A percentile compares a stretch with the other conserved stretches of the same genome.
Evolutionary conservation across 2,113 vertebrate genomes (phyloP).

Genomic region (Daboia siamensis): DNA sequence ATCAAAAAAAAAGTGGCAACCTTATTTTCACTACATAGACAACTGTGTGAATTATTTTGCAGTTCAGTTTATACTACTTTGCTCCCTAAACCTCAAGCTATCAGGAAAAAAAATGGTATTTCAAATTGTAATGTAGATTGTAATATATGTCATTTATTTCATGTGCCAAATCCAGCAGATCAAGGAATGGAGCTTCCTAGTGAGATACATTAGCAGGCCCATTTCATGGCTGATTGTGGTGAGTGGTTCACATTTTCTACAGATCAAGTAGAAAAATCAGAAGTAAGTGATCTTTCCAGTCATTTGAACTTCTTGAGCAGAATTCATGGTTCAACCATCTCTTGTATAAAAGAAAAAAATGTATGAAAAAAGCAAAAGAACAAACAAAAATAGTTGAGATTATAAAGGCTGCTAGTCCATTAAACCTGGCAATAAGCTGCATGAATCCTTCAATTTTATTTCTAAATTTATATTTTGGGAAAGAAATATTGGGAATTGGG

Average conservation of each 20-base stretch:
- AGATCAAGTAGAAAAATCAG: slow-evolving; percentile 12
- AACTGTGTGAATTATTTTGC: neutral
- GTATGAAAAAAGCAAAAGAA: neutral
- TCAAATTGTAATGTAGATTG: neutral
- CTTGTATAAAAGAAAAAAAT: neutral
- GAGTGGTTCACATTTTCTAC: slow-evolving; percentile 18
- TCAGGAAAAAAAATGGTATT: slow-evolving; percentile 8
- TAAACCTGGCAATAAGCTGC: neutral
- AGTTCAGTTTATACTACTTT: neutral
- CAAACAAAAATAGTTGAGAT: neutral
- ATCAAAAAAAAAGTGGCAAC: neutral
- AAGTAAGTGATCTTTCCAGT: slow-evolving; percentile 8
- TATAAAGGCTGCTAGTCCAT: neutral
- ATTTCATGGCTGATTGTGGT: slow-evolving; percentile 25
- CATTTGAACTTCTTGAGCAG: slow-evolving; percentile 6
- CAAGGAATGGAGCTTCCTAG: slow-evolving; percentile 15
- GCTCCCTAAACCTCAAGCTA: neutral
- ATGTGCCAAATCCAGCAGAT: slow-evolving; percentile 9
- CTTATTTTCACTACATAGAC: neutral
- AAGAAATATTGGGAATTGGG: neutral
- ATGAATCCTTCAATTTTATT: neutral
- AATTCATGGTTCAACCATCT: neutral
- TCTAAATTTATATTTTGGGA: neutral
- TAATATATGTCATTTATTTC: slow-evolving; percentile 18
- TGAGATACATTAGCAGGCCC: neutral